phyloP scores from a whole-genome alignment of 2,888 invertebrate species.

The Clistopyga incitator region DNA sequence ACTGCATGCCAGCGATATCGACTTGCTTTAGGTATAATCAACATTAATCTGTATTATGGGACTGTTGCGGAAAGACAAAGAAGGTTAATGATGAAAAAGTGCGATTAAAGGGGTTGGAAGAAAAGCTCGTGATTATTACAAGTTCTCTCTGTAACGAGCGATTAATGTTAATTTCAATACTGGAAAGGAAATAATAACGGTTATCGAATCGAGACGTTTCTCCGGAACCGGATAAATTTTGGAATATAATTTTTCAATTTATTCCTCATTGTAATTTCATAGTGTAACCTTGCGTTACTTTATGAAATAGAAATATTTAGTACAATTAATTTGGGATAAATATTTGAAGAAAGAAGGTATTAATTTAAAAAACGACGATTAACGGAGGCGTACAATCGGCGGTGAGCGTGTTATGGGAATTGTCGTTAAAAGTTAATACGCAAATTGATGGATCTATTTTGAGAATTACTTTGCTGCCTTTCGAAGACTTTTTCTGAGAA shows the following conservation, averaged over 20 bases:
- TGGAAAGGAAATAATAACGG: background rate
- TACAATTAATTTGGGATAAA: background rate
- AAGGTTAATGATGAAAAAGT: constrained; percentile 42
- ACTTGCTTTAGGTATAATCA: background rate
- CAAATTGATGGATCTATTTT: constrained; percentile 51
- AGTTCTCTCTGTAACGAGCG: background rate
- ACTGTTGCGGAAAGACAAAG: constrained; percentile 10
- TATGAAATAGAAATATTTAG: too few relatives aligned
- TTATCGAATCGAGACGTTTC: background rate
- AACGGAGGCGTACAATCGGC: constrained; percentile 70
- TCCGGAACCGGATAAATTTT: background rate
- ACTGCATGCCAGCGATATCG: background rate
- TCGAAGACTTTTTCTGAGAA: constrained; percentile 81
- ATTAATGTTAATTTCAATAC: constrained; percentile 22
- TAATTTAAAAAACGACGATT: constrained; percentile 4
- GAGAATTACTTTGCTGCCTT: constrained; percentile 81
- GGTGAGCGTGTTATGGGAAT: constrained; percentile 51
- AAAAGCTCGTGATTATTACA: constrained; percentile 33
- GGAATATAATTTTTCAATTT: background rate
- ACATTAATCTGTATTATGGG: constrained; percentile 45
- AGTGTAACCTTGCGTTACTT: too few relatives aligned
- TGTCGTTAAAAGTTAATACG: constrained; percentile 34
- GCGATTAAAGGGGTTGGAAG: constrained; percentile 56
- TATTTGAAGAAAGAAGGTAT: constrained; percentile 21
- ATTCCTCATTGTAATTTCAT: background rate